phyloP scores from a whole-genome alignment of 2,888 invertebrate species.

The Unio pictorum region DNA sequence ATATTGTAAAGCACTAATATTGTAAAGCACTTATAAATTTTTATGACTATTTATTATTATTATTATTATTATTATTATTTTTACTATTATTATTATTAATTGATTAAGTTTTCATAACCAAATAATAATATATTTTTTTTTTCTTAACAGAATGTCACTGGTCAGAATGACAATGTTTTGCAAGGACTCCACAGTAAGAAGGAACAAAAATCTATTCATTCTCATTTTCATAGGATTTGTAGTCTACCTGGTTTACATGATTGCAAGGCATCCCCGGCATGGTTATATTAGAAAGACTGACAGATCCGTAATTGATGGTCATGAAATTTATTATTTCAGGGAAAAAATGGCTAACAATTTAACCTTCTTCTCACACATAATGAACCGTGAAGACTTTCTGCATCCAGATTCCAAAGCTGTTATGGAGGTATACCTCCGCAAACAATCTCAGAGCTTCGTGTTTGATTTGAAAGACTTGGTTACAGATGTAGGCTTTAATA shows the following conservation, averaged over 20 bases:
- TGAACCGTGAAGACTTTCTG: conserved; percentile 12
- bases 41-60: no score
- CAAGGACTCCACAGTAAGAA: conserved; percentile 3
- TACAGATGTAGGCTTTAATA: conserved; percentile 12
- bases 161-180: no score
- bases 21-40: no score
- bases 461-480: conserved; percentile 1
- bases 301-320: conserved; percentile 13
- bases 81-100: no score
- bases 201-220: conserved; percentile 19
- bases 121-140: no score
- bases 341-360: conserved; percentile 15
- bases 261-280: background rate
- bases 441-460: background rate
- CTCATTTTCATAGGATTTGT: conserved; percentile 7
- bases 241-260: conserved; percentile 8
- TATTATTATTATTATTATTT: no score
- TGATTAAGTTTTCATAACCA: no score
- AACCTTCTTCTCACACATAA: conserved; percentile 11
- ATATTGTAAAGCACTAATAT: no score
- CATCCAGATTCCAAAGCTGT: conserved; percentile 9
- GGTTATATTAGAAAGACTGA: background rate
- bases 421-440: conserved; percentile 20
- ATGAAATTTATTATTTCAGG: conserved; percentile 15
- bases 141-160: no score